Percentiles rank a stretch among this genome's conserved stretches.
phyloP scores from a whole-genome alignment of 2,113 vertebrate species.

The Poeciliopsis retropinna region DNA sequence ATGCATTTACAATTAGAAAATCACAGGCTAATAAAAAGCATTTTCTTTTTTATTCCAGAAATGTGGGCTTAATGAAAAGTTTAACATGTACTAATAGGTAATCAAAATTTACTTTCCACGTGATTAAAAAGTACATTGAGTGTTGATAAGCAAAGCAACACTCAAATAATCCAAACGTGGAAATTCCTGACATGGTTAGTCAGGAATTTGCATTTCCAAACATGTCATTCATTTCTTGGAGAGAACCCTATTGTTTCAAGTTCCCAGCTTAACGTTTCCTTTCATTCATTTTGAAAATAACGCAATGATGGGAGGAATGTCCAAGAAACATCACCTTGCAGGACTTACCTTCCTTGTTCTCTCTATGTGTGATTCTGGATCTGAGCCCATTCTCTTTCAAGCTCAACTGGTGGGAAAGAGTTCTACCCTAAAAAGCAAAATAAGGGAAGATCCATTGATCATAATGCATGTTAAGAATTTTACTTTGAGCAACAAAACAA shows the following conservation, averaged over 20 bases:
- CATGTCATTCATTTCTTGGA: conserved; percentile 28
- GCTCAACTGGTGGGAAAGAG: conserved; percentile 93
- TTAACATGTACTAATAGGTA: too few species aligned
- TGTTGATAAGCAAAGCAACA: too few species aligned
- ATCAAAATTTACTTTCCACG: too few species aligned
- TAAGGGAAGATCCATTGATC: conserved; percentile 51
- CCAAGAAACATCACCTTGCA: conserved; percentile 32
- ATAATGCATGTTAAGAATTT: conserved; percentile 21
- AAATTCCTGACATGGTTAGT: background rate
- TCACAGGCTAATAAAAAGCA: too few species aligned
- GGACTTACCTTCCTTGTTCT: conserved; percentile 90
- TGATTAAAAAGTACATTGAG: too few species aligned
- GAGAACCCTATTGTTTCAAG: conserved; percentile 53
- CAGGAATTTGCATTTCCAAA: conserved; percentile 29
- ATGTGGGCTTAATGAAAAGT: too few species aligned
- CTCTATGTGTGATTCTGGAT: conserved; percentile 83
- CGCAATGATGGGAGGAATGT: conserved; percentile 46
- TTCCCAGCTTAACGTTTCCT: conserved; percentile 24
- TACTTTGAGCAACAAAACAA: background rate
- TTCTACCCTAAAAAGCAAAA: conserved; percentile 85
- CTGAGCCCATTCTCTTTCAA: conserved; percentile 92
- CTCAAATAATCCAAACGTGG: too few species aligned
- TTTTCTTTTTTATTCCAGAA: too few species aligned
- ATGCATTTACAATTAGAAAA: too few species aligned
- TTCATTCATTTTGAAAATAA: conserved; percentile 32